Evolutionary conservation across 2,888 invertebrate species (phyloP).

Genomic region (Leucophenga montana): DNA sequence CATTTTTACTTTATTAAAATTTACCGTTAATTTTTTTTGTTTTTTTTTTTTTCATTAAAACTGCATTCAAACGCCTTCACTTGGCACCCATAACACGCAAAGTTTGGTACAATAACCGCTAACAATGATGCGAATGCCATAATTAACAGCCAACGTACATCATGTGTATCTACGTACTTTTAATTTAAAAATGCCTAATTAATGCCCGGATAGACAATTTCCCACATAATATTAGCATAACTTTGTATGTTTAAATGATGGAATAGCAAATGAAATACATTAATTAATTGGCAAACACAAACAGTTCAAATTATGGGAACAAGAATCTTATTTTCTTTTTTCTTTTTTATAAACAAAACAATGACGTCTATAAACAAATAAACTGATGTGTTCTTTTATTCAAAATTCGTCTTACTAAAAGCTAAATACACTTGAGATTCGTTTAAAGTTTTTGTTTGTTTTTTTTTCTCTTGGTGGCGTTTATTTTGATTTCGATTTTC

Average conservation of each 20-base stretch:
- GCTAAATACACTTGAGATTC: background rate
- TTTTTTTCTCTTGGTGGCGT: background rate
- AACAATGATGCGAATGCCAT: slow-evolving; percentile 5
- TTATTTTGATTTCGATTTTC: slow-evolving; percentile 19
- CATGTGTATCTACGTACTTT: background rate
- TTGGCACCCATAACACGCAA: background rate
- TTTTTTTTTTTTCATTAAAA: no score
- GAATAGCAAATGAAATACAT: slow-evolving; percentile 7
- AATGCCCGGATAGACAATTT: slow-evolving; percentile 44
- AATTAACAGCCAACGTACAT: background rate
- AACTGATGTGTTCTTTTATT: background rate
- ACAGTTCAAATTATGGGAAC: background rate
- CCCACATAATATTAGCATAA: slow-evolving; percentile 60
- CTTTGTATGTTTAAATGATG: slow-evolving; percentile 4
- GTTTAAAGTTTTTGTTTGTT: background rate
- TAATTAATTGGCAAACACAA: slow-evolving; percentile 20
- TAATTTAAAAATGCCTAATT: slow-evolving; percentile 13
- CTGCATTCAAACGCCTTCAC: no score
- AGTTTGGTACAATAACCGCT: background rate
- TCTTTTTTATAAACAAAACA: background rate
- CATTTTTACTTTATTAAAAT: no score
- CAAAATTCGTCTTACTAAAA: background rate
- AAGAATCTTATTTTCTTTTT: background rate
- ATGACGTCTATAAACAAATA: background rate
- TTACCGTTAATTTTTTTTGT: no score